Percentiles rank a stretch among this genome's conserved stretches.
Evolutionary conservation across 1,140 invertebrate genomes (phyloP).

Genomic region (Thalassaphorura encarpata): DNA sequence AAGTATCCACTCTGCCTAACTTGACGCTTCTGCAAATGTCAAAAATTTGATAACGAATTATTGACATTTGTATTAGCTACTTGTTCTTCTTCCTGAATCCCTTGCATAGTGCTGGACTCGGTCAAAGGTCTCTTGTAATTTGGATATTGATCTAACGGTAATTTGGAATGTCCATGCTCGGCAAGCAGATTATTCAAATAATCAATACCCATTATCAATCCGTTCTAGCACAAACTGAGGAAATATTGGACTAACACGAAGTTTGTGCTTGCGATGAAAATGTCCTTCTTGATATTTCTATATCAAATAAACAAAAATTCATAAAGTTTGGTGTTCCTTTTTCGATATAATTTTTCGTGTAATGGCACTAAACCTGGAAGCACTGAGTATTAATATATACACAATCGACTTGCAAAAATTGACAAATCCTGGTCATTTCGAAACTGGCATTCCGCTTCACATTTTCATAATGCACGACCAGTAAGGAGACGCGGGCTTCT

Average conservation of each 20-base stretch:
- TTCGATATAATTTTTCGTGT: not conserved
- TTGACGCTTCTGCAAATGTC: too few relatives aligned
- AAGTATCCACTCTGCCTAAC: too few relatives aligned
- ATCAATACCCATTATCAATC: constrained; percentile 19
- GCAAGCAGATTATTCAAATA: constrained; percentile 20
- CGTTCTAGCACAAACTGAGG: constrained; percentile 6
- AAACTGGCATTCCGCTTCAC: constrained; percentile 22
- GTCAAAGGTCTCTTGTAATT: too few relatives aligned
- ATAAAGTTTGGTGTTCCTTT: not conserved
- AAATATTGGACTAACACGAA: not conserved
- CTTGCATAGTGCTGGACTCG: too few relatives aligned
- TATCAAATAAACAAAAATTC: not conserved
- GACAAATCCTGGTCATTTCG: constrained; percentile 29
- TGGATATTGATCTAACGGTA: constrained; percentile 20
- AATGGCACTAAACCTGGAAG: constrained; percentile 25
- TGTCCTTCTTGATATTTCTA: constrained; percentile 23
- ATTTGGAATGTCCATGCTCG: not conserved
- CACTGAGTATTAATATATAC: constrained; percentile 24
- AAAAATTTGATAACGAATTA: too few relatives aligned
- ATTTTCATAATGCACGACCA: constrained; percentile 34
- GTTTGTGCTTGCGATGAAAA: constrained; percentile 13
- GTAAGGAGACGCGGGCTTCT: constrained; percentile 19
- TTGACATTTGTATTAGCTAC: too few relatives aligned
- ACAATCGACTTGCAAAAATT: constrained; percentile 25
- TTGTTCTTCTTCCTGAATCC: too few relatives aligned